phyloP scores from a whole-genome alignment of 2,797 vertebrate species.

The Tangara arthus region DNA sequence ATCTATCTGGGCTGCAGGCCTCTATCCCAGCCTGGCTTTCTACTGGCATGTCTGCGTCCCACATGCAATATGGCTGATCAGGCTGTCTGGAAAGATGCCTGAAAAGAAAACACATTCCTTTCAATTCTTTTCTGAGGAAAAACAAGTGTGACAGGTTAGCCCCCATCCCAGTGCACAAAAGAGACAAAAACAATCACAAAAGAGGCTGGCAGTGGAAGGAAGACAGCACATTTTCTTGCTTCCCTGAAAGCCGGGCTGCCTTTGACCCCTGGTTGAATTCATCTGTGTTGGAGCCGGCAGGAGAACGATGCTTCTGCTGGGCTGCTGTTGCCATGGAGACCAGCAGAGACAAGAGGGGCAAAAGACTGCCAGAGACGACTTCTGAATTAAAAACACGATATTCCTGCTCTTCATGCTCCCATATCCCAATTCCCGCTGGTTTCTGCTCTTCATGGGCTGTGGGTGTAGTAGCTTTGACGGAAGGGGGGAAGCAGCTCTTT shows the following conservation, averaged over 20 bases:
- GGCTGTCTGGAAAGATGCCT: not conserved
- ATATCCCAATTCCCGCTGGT: not conserved
- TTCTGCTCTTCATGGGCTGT: not conserved
- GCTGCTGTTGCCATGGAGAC: slow-evolving; percentile 76
- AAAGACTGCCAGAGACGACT: slow-evolving; percentile 61
- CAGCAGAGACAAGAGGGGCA: slow-evolving; percentile 72
- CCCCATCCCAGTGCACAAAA: not conserved
- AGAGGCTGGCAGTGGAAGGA: not conserved
- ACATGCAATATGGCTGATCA: rapidly evolving
- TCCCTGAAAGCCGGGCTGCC: not conserved
- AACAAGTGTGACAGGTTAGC: not conserved
- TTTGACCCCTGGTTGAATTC: slow-evolving; percentile 60
- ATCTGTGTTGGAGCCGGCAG: not conserved
- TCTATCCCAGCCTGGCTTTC: not conserved
- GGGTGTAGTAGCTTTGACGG: not conserved
- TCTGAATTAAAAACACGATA: slow-evolving; percentile 62
- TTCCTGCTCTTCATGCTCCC: not conserved
- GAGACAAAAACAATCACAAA: rapidly evolving
- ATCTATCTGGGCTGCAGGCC: not conserved
- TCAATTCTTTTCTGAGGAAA: not conserved
- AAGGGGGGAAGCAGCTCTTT: not conserved
- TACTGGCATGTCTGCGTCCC: not conserved
- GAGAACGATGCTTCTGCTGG: slow-evolving; percentile 38
- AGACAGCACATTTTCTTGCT: not conserved
- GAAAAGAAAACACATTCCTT: not conserved